Evolutionary conservation across 2,113 vertebrate species (phyloP).

Genomic region (Progne subis): DNA sequence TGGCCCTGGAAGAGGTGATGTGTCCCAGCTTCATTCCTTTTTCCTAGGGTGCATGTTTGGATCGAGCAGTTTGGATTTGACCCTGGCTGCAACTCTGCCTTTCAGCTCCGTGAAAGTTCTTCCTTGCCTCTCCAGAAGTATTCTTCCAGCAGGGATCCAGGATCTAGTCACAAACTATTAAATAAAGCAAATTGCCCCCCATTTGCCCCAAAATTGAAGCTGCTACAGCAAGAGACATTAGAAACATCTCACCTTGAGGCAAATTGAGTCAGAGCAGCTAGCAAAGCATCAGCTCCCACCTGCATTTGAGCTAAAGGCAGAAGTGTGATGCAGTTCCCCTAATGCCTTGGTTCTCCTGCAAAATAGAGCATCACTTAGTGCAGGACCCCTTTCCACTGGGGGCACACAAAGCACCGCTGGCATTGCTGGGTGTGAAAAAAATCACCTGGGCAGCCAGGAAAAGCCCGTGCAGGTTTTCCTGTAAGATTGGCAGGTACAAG

Average conservation of each 20-base stretch:
- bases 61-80: rapidly evolving
- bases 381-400: background rate
- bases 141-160: background rate
- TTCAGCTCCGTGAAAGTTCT: background rate
- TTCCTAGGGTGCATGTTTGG: background rate
- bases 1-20: background rate
- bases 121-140: background rate
- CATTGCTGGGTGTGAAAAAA: background rate
- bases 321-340: background rate
- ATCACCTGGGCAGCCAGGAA: background rate
- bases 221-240: background rate
- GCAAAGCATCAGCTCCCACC: background rate
- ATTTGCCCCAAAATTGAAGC: background rate
- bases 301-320: background rate
- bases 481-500: background rate
- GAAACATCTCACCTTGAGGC: background rate
- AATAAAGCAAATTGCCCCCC: background rate
- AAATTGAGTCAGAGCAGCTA: background rate
- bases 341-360: background rate
- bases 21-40: background rate
- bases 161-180: background rate
- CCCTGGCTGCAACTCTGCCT: background rate
- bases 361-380: background rate
- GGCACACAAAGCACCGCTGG: background rate
- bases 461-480: background rate